These are phyloP conservation scores for Whitmania pigra DNA, from an alignment of 1,140 invertebrate species.

Conservation along the genomic window DNA sequence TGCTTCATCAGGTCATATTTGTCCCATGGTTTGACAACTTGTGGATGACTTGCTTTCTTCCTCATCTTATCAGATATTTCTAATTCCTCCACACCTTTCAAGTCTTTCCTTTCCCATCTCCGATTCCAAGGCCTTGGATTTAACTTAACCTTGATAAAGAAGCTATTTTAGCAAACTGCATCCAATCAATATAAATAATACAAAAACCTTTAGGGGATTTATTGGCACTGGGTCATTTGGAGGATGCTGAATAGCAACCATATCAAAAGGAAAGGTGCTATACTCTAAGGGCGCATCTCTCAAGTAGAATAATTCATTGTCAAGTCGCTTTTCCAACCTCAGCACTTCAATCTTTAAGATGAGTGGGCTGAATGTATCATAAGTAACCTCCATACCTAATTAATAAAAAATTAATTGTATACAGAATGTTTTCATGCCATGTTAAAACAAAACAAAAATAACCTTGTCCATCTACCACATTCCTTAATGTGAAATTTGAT, in stretches of 20 bases:
- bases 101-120: slow-evolving; percentile 66
- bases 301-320: slow-evolving; percentile 76
- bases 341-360: slow-evolving; percentile 78
- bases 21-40: slow-evolving; percentile 58
- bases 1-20: slow-evolving; percentile 87
- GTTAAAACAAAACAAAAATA: slow-evolving; percentile 3
- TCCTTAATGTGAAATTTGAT: slow-evolving; percentile 73
- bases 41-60: slow-evolving; percentile 42
- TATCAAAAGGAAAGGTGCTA: slow-evolving; percentile 80
- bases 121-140: slow-evolving; percentile 72
- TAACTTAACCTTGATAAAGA: slow-evolving; percentile 53
- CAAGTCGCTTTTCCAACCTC: slow-evolving; percentile 79
- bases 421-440: not conserved
- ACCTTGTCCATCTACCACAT: slow-evolving; percentile 78
- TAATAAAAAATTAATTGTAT: not conserved
- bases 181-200: not conserved
- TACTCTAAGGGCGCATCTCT: slow-evolving; percentile 84
- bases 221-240: slow-evolving; percentile 68
- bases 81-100: slow-evolving; percentile 53
- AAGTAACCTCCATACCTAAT: slow-evolving; percentile 69
- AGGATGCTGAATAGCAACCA: slow-evolving; percentile 66
- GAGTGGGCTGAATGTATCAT: slow-evolving; percentile 84
- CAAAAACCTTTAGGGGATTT: slow-evolving; percentile 64
- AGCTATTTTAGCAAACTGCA: not conserved
- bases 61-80: slow-evolving; percentile 51